Conservation (phyloP, 2,888 invertebrate species). For the Uropetala carovei region DNA sequence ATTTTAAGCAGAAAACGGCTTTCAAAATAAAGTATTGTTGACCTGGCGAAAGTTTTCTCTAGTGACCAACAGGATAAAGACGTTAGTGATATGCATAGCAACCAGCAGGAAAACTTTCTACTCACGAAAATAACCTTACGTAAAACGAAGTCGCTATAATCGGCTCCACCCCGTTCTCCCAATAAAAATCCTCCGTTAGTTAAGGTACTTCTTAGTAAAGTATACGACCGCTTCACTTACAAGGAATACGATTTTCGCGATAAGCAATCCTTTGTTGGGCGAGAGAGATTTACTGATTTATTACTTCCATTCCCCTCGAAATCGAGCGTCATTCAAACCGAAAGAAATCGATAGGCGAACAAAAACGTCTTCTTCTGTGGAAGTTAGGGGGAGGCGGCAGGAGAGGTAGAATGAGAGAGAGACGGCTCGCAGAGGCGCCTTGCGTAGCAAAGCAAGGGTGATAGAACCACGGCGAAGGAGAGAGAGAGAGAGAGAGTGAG, state of each 20-base stretch:
- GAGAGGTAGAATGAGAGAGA: conserved; percentile 68
- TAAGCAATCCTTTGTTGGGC: conserved; percentile 19
- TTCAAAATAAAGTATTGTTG: no score
- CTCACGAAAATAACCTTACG: no score
- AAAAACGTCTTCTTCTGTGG: conserved; percentile 49
- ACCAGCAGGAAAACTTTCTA: no score
- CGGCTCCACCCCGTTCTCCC: neutral
- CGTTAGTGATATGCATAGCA: no score
- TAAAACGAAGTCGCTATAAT: neutral
- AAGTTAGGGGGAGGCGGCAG: neutral
- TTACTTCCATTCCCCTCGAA: conserved; percentile 12
- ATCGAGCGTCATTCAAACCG: conserved; percentile 33
- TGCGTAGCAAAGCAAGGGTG: conserved; percentile 64
- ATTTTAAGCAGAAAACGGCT: no score
- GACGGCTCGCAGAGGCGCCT: conserved; percentile 40
- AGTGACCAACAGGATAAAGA: no score
- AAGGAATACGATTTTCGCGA: conserved; percentile 17
- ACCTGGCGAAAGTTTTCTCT: no score
- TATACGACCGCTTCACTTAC: neutral
- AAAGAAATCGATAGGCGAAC: conserved; percentile 48
- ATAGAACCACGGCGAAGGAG: conserved; percentile 51
- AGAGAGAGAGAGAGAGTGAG: conserved; percentile 44
- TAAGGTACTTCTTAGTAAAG: neutral
- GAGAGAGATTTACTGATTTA: conserved; percentile 23
- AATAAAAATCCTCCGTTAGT: conserved; percentile 4